Evolutionary conservation across 1,140 invertebrate genomes (phyloP), one percentile per base, ranked within the genome.

Genomic region (Heliconius eleuchia): DNA sequence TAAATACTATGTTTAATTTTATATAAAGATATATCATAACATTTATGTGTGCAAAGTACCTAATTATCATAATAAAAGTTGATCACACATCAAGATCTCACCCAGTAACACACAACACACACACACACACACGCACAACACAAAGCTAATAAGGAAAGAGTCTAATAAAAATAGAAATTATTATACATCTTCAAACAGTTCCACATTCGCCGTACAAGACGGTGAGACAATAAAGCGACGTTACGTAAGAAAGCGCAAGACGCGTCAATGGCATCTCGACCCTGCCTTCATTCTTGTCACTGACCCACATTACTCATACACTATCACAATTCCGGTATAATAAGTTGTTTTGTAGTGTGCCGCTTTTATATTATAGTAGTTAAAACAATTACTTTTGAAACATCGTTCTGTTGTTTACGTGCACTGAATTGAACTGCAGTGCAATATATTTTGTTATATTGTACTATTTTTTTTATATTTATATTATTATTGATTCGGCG

Each of bases 251-350:
- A 77, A 71, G 83, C 79, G 84, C 85, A 88, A 91, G 84, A 87
- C 84, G 85, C 89, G 88, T 91, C 92, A 93, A 91, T 88, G 88
- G 86, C 89, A 91, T 92, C 89, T 87, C 89, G 92, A 91, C 91
- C 92, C 90, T 91, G 91, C 86, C 85, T 88, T 84, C 84, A 84
- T 87, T 92, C 88, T 91, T 86, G 89, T 89, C 87, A 92, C 88
- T 93, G 91, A 92, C 92, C 91, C 91, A 92, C 90, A 91, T 93
- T 89, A 86, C 87, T 91, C 88, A 79, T 83, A 86, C 85, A 87
- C 85, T 90, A 89, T 91, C 88, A 87, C 89, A 88, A 91, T 90
- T 89, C 87, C 89, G 87, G 86, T 87, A 84, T 87, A 87, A 85
- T 83, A 82, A 84, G 80, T 78, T 82, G 76, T 78, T 82, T 85